These are phyloP conservation scores for Neogale vison DNA, from an alignment of 2,113 vertebrate genomes.

Conservation along the genomic window DNA sequence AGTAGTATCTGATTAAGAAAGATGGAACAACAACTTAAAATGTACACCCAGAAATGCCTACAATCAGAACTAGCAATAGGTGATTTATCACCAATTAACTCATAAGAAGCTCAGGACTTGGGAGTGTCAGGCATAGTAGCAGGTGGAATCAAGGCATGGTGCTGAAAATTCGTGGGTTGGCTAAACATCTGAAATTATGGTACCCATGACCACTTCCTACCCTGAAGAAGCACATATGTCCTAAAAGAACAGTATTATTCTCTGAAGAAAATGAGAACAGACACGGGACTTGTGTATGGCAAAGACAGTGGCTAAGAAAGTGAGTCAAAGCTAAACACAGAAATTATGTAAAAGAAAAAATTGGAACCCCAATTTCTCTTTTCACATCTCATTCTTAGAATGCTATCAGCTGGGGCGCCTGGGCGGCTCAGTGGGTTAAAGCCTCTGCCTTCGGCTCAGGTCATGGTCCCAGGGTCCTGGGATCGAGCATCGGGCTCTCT, in stretches of 20 bases:
- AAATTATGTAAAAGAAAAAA: neutral
- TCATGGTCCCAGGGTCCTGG: too few relatives aligned
- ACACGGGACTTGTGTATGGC: neutral
- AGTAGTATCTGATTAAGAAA: neutral
- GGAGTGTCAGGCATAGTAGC: neutral
- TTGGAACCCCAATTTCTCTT: neutral
- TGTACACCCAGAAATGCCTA: neutral
- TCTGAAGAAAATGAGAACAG: neutral
- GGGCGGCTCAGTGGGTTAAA: too few relatives aligned
- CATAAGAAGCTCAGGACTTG: neutral
- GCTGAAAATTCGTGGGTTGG: neutral
- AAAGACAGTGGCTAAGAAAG: neutral
- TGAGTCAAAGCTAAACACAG: neutral
- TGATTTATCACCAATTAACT: neutral
- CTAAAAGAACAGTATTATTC: neutral
- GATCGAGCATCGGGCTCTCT: too few relatives aligned
- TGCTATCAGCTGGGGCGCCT: neutral
- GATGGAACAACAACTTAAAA: neutral
- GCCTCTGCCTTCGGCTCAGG: too few relatives aligned
- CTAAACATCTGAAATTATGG: neutral
- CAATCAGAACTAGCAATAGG: neutral
- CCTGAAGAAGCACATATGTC: neutral
- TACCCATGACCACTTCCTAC: neutral
- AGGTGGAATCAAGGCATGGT: neutral
- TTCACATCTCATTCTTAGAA: neutral